Conservation (phyloP, 2,888 invertebrate species). For the Argynnis bischoffii region DNA sequence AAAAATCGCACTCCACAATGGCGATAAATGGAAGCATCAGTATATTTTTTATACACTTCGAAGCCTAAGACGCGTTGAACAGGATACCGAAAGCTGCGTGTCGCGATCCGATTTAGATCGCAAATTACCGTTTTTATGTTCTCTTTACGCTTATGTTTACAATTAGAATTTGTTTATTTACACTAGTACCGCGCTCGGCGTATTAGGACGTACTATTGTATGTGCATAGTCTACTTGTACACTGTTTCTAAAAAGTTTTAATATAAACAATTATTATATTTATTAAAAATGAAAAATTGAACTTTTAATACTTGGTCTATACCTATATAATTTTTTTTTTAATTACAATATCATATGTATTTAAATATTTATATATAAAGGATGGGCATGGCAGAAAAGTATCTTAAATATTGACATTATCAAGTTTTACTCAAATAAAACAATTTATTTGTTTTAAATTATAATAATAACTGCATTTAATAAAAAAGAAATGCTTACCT, state of each 20-base stretch:
- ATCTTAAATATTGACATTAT: too few relatives aligned
- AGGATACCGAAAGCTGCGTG: conserved; percentile 43
- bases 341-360: too few relatives aligned
- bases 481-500: too few relatives aligned
- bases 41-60: conserved; percentile 43
- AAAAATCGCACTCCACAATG: conserved; percentile 15
- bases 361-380: too few relatives aligned
- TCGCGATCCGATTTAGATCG: conserved; percentile 55
- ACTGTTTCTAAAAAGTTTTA: conserved; percentile 5
- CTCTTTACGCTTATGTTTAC: conserved; percentile 73
- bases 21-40: conserved; percentile 31
- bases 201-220: conserved; percentile 39
- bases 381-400: too few relatives aligned
- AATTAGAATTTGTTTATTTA: conserved; percentile 76
- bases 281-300: background rate
- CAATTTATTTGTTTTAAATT: too few relatives aligned
- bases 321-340: background rate
- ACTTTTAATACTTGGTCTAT: background rate
- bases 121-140: conserved; percentile 66
- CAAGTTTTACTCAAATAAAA: too few relatives aligned
- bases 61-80: conserved; percentile 36
- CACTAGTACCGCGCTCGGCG: conserved; percentile 57
- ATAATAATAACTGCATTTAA: too few relatives aligned
- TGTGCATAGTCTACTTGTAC: conserved; percentile 12
- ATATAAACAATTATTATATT: conserved; percentile 12